Base-by-base conservation (phyloP, 2,113 vertebrate species). In the Aegypius monachus region DNA sequence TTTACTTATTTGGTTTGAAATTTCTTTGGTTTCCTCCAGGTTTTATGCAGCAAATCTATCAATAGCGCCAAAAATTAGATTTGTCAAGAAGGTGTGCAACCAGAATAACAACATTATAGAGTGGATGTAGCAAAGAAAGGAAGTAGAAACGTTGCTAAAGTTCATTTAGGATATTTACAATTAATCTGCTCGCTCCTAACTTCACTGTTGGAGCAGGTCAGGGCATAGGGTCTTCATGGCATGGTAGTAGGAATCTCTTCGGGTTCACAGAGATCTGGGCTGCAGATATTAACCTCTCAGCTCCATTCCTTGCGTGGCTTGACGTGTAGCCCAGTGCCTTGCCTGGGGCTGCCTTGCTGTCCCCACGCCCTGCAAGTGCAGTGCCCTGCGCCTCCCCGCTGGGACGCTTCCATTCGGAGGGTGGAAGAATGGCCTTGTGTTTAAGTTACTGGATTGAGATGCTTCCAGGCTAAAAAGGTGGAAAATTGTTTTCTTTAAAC, bases 361-460 rank as follows among this genome's bases (percentile, higher is more conserved):
- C 61, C 58, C 21, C 6, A 2, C 34, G 38, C 67, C 42, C 52
- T 50, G 47, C 22, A 32, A 10, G 29, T 40, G 6, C 18, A 55
- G 45, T 50, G 45, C 31, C 32, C 29, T 2, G 0, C 1, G 0
- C 6, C 3, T 85, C 50, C 14, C 18, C 0, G 4, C 65, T 14
- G 52, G 43, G 45, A 63, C 3, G 9, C 68, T 74, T 66, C 5
- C 0, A 6, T 70, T 31, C 2, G 4, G 22, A 53, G n/a, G 22
- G 16, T 47, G 10, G 38, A 74, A 78, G 29, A 78, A 53, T 26
- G 10, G 8, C 34, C 13, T 85, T 21, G 56, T 72, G 56, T 68
- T 80, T 55, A 45, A 75, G 4, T 26, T 61, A 40, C 52, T 29
- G 21, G 22, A 67, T 1, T 80, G 58, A 73, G 40, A 52, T 65